Evolutionary conservation across 2,888 invertebrate genomes (phyloP), one percentile per base, ranked within the genome.

Genomic region (Ophion costatus): DNA sequence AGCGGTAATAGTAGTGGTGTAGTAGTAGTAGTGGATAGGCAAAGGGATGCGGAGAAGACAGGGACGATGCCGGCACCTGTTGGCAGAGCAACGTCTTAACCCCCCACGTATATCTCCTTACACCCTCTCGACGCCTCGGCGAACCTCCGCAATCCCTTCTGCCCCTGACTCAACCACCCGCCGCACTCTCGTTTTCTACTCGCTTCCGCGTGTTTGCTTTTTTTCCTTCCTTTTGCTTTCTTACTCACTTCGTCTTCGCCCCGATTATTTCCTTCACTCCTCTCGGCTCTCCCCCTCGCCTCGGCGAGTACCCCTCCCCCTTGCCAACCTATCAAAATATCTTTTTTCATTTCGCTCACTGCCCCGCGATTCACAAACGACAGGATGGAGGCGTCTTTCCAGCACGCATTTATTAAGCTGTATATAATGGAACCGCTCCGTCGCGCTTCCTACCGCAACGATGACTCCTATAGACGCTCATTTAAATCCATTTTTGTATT

Each of bases 21-120:
- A 59, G 75, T 61, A 61, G 75, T 61, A 61, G 66, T 61, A 29
- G 45, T 71, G 14, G 79, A 74, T 63, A 69, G 57, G 80, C 66
- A 11, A 69, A 71, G 64, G 64, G 57, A 51, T 66, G 69, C 66
- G 74, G 74, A 85, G 78, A 83, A 80, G 82, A 83, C 80, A 78
- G 86, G 78, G 77, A 88, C 83, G 91, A 91, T 91, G 92, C 91
- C 91, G 92, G 93, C 93, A 93, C 93, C 93, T 93, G 93, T 93
- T 94, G 93, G 93, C 91, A 90, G 92, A 91, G 91, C 91, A 91
- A 91, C 92, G 92, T 92, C 93, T 93, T 93, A 92, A 92, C 91
- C 91, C 91, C 89, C 89, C 38, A 87, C 84, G 87, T 88, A 85
- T 85, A 86, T 85, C 86, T 86, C 75, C 83, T 83, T 86, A 80